Evolutionary conservation across 2,113 vertebrate genomes (phyloP).

Genomic region (Anguilla rostrata): DNA sequence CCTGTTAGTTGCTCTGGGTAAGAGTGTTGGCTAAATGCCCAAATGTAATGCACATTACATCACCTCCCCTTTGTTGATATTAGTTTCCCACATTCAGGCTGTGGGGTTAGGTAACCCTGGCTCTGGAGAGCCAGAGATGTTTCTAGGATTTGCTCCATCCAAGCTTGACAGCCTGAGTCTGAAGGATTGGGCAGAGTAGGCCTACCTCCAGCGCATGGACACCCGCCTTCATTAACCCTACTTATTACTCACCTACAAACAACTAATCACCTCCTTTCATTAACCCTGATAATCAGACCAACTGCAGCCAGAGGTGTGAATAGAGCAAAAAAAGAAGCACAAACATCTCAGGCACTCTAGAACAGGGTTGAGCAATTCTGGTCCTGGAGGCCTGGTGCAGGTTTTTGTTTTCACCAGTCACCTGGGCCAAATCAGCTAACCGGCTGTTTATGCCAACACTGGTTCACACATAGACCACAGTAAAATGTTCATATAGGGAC

Average conservation of each 20-base stretch:
- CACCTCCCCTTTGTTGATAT: background rate
- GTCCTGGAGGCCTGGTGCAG: too few species aligned
- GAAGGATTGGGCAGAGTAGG: background rate
- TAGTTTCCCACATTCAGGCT: background rate
- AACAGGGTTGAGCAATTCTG: background rate
- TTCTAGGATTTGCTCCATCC: background rate
- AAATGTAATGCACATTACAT: background rate
- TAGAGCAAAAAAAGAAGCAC: too few species aligned
- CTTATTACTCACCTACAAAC: too few species aligned
- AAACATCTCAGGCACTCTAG: background rate
- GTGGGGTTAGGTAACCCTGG: too few species aligned
- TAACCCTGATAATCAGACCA: background rate
- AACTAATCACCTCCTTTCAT: background rate
- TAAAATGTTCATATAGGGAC: too few species aligned
- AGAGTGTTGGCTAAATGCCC: too few species aligned
- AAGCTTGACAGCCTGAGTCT: background rate
- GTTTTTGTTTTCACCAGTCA: too few species aligned
- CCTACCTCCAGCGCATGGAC: background rate
- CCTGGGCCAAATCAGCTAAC: too few species aligned
- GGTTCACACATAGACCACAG: too few species aligned
- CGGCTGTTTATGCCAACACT: too few species aligned
- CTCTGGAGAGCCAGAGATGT: background rate
- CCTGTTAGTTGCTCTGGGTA: too few species aligned
- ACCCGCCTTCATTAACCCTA: background rate
- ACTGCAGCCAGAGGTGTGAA: background rate